phyloP scores from a whole-genome alignment of 1,140 invertebrate species.

The Drosophila auraria region DNA sequence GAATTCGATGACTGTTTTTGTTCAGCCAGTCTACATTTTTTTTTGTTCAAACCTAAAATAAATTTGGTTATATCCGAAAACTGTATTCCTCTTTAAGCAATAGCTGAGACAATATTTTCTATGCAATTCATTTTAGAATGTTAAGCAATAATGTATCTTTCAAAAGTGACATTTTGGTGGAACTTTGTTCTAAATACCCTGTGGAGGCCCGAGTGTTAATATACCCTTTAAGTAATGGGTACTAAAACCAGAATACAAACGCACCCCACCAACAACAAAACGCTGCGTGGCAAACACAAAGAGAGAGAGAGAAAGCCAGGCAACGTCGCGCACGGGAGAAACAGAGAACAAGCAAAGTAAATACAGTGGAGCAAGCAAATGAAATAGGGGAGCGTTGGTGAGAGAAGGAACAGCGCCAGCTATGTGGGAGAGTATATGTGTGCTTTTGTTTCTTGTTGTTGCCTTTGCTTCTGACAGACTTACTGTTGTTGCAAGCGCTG shows the following conservation, averaged over 20 bases:
- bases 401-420: neutral
- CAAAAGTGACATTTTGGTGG: too few species aligned
- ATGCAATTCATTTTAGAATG: too few species aligned
- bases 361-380: constrained; percentile 11
- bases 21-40: too few species aligned
- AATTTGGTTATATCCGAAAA: too few species aligned
- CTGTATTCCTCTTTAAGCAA: too few species aligned
- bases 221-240: neutral
- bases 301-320: constrained; percentile 8
- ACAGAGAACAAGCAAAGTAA: constrained; percentile 27
- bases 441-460: constrained; percentile 29
- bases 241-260: constrained; percentile 40
- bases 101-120: too few species aligned
- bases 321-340: neutral
- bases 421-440: constrained; percentile 5
- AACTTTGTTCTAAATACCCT: too few species aligned
- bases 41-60: too few species aligned
- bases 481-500: constrained; percentile 19
- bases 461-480: constrained; percentile 16
- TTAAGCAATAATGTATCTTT: too few species aligned
- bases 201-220: neutral
- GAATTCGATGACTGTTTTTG: too few species aligned
- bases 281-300: constrained; percentile 52
- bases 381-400: constrained; percentile 3
- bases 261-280: constrained; percentile 27